Evolutionary conservation across 2,888 invertebrate genomes (phyloP).

Genomic region (Cetonia aurata): DNA sequence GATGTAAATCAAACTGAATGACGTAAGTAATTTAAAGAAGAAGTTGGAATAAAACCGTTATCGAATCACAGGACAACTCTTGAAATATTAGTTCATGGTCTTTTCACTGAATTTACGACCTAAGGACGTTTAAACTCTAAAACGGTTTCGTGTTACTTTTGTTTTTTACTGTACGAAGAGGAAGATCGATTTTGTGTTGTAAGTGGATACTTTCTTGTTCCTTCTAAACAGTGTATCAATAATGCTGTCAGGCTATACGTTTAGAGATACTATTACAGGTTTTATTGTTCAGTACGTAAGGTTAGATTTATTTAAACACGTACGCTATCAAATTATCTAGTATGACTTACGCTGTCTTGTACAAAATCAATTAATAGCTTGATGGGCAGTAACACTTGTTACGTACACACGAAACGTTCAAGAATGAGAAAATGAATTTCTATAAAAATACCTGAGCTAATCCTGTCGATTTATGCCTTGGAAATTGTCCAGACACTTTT

Average conservation of each 20-base stretch:
- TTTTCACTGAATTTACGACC: conserved; percentile 32
- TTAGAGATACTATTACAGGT: background rate
- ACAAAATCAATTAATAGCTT: too few species aligned
- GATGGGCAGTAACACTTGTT: too few species aligned
- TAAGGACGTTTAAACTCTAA: conserved; percentile 33
- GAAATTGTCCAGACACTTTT: conserved; percentile 13
- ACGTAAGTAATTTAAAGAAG: conserved; percentile 55
- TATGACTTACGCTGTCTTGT: too few species aligned
- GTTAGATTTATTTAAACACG: conserved; percentile 11
- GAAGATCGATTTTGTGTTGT: conserved; percentile 24
- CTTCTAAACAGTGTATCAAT: conserved; percentile 29
- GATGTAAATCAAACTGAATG: conserved; percentile 57
- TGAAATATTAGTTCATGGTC: conserved; percentile 35
- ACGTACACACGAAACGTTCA: too few species aligned
- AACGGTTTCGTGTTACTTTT: conserved; percentile 34
- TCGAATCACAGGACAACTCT: conserved; percentile 39
- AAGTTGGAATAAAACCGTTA: conserved; percentile 43
- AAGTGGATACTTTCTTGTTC: conserved; percentile 25
- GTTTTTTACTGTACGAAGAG: conserved; percentile 25
- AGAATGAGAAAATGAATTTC: background rate
- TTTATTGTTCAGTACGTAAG: conserved; percentile 7
- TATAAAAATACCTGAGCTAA: conserved; percentile 5
- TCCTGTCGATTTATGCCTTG: background rate
- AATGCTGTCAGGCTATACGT: background rate
- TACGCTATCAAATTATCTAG: too few species aligned